Evolutionary conservation across 2,888 invertebrate genomes (phyloP).

Genomic region (Tanytarsus gracilentus): DNA sequence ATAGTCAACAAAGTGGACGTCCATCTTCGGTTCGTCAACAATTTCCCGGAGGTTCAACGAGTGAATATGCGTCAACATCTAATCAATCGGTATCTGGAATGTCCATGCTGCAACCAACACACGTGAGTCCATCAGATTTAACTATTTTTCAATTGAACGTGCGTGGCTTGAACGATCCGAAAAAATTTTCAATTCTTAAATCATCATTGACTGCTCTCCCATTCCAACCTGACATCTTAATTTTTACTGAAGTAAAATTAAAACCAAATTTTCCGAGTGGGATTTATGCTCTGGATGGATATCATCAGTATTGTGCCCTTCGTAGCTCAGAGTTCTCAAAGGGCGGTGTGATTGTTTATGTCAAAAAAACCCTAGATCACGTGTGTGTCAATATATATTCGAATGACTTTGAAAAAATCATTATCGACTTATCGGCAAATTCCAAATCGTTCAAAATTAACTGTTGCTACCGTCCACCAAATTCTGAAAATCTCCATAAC

Average conservation of each 20-base stretch:
- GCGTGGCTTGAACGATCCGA: not conserved
- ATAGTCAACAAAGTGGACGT: too few species aligned
- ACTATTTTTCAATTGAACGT: not conserved
- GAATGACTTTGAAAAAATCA: not conserved
- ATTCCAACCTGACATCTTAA: not conserved
- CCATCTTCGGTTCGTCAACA: too few species aligned
- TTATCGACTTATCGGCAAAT: not conserved
- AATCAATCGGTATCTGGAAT: not conserved
- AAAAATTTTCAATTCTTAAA: not conserved
- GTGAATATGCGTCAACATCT: not conserved
- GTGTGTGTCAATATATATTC: not conserved
- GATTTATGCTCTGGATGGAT: not conserved
- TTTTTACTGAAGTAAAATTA: not conserved
- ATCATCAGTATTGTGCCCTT: not conserved
- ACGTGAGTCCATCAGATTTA: not conserved
- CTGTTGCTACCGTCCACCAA: not conserved
- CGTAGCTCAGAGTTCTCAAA: not conserved
- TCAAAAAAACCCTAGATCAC: not conserved
- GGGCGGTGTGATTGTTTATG: not conserved
- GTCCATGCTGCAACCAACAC: not conserved
- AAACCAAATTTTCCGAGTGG: not conserved
- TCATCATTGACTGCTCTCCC: not conserved
- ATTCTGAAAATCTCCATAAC: not conserved
- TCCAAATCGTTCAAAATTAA: not conserved
- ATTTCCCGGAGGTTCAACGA: too few species aligned